Evolutionary conservation across 2,888 invertebrate species (phyloP), one percentile per base, ranked within the genome.

Genomic region (Eumacrocentrus americanus): DNA sequence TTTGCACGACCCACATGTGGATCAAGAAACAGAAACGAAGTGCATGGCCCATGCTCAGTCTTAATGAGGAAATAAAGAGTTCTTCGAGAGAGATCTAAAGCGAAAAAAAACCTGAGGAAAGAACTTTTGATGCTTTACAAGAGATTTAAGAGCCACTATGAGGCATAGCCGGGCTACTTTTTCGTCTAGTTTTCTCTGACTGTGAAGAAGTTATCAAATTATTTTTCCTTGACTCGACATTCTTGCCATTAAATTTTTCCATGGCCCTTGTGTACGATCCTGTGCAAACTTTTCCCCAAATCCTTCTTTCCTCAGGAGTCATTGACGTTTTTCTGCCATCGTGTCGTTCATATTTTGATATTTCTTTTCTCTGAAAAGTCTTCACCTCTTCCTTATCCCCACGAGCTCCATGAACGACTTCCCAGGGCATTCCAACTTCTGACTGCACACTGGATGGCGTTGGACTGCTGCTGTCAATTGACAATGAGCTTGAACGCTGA

Each of bases 201-300:
- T 68, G 65, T 14, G 57, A 42, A 37, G 57, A 25, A 2, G 46
- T 12, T 16, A 38, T 60, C 4, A 64, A 22, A n/a, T 50, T 46
- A 54, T 61, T 63, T 47, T 72, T 76, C 16, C 61, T 71, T n/a
- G 25, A 5, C 0, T 56, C 61, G 3, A 53, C 58, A 5, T 73
- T 72, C 56, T 75, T 80, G 4, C 75, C 72, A 29, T 69, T 75
- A 55, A 82, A 82, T 65, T 78, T 82, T 63, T 82, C 81, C 78
- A 82, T 81, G 1, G 82, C 82, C 12, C 82, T 72, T 6, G 78
- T 82, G 58, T 82, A 82, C 4, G 82, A 81, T 0, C 82, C 82
- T 0, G 81, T 81, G 67, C 83, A 82, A 2, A 83, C 73, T 62
- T 77, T 74, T 9, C 81, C 82, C 81, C 82, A 74, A 47, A 77